These are phyloP conservation scores for Prorops nasuta DNA, from an alignment of 1,140 invertebrate genomes.

Conservation along the genomic window DNA sequence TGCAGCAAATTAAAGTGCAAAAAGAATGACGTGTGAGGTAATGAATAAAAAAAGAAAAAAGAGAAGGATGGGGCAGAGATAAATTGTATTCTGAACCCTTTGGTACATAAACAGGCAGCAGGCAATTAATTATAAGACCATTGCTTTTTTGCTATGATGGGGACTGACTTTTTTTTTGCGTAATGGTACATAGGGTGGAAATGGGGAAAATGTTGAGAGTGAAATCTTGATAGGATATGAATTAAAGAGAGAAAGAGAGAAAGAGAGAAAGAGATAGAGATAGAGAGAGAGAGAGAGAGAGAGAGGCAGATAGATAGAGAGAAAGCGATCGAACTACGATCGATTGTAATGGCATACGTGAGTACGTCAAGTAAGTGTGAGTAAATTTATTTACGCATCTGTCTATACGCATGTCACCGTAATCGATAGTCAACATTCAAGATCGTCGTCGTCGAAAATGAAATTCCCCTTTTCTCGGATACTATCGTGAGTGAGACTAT, in stretches of 20 bases:
- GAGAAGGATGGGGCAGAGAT: not conserved
- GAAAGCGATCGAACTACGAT: not conserved
- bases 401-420: not conserved
- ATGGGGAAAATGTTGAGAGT: not conserved
- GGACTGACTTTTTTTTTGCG: not conserved
- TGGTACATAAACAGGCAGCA: constrained; percentile 47
- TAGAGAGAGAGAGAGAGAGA: too few relatives aligned
- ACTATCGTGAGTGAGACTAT: constrained; percentile 13
- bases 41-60: too few relatives aligned
- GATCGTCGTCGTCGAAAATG: too few relatives aligned
- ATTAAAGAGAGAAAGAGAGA: too few relatives aligned
- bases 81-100: too few relatives aligned
- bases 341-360: not conserved
- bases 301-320: not conserved
- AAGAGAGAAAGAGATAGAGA: too few relatives aligned
- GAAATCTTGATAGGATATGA: not conserved
- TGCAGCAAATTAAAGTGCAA: too few relatives aligned
- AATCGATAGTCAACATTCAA: too few relatives aligned
- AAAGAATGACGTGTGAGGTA: too few relatives aligned
- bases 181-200: not conserved
- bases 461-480: constrained; percentile 13
- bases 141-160: constrained; percentile 7
- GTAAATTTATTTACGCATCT: not conserved
- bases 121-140: constrained; percentile 47
- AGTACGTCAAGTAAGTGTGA: constrained; percentile 1